phyloP scores from a whole-genome alignment of 1,140 invertebrate species.

The Lamellibrachia luymesi region DNA sequence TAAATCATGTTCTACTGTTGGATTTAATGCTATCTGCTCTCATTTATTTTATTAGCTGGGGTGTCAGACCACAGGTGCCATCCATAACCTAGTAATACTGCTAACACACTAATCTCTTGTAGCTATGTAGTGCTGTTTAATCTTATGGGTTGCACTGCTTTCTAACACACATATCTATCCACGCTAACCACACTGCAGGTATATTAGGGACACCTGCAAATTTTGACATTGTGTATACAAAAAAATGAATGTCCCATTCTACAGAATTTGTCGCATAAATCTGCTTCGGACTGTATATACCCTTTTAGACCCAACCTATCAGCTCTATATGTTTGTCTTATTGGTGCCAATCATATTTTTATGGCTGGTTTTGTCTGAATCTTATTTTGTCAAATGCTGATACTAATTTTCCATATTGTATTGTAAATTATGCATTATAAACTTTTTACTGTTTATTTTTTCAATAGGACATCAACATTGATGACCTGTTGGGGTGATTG shows the following conservation, averaged over 20 bases:
- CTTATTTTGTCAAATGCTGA: background rate
- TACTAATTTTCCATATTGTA: background rate
- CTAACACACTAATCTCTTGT: background rate
- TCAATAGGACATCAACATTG: background rate
- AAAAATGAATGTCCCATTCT: background rate
- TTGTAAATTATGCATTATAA: background rate
- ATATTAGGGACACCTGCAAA: background rate
- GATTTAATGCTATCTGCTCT: background rate
- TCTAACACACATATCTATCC: background rate
- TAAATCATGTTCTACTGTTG: too few relatives aligned
- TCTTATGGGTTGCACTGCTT: background rate
- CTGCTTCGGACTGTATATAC: background rate
- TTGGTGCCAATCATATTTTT: background rate
- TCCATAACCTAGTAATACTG: background rate
- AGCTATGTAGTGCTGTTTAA: background rate
- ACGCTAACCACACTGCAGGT: background rate
- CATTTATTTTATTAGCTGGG: background rate
- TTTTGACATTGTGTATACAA: background rate
- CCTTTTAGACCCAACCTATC: background rate
- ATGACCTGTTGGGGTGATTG: background rate
- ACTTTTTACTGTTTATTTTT: background rate
- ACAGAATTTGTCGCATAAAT: background rate
- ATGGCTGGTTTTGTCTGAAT: background rate
- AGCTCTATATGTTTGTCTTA: background rate
- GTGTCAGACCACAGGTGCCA: background rate